Conservation (phyloP, 2,113 vertebrate species). For the Gallinago paraguaiae region DNA sequence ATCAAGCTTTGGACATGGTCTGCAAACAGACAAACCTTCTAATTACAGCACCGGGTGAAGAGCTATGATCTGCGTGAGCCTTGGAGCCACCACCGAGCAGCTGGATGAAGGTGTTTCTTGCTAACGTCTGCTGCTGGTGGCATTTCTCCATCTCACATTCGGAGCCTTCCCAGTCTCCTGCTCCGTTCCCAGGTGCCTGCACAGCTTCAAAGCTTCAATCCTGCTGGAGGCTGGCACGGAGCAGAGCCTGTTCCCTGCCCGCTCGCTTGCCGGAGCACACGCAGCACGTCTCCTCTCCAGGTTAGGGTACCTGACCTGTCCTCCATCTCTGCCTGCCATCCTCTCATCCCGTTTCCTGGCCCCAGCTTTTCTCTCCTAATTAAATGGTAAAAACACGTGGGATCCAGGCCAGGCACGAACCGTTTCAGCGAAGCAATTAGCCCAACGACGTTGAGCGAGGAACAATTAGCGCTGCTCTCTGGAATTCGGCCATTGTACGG, state of each 20-base stretch:
- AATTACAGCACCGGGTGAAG: background rate
- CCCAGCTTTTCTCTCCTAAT: slow-evolving; percentile 43
- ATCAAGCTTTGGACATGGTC: background rate
- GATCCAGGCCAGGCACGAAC: slow-evolving; percentile 52
- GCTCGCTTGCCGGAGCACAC: fast-evolving
- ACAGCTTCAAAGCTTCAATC: background rate
- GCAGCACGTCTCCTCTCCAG: background rate
- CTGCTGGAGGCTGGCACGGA: background rate
- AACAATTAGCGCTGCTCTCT: slow-evolving; percentile 66
- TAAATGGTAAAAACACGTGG: slow-evolving; percentile 61
- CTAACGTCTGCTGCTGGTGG: background rate
- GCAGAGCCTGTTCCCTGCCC: background rate
- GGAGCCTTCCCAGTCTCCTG: background rate
- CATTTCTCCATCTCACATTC: background rate
- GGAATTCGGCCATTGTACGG: slow-evolving; percentile 65
- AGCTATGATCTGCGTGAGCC: background rate
- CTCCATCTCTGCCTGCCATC: slow-evolving; percentile 7
- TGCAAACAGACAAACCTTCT: background rate
- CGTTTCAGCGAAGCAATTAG: slow-evolving; percentile 62
- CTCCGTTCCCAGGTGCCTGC: background rate
- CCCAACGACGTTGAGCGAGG: slow-evolving; percentile 36
- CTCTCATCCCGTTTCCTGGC: slow-evolving; percentile 22
- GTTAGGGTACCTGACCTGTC: background rate
- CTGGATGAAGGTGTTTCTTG: background rate
- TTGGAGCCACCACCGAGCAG: background rate